A percentile compares a stretch with the other conserved stretches of the same genome.
These are phyloP conservation scores for Stercorarius parasiticus DNA, from an alignment of 2,113 vertebrate species.

Conservation along the genomic window DNA sequence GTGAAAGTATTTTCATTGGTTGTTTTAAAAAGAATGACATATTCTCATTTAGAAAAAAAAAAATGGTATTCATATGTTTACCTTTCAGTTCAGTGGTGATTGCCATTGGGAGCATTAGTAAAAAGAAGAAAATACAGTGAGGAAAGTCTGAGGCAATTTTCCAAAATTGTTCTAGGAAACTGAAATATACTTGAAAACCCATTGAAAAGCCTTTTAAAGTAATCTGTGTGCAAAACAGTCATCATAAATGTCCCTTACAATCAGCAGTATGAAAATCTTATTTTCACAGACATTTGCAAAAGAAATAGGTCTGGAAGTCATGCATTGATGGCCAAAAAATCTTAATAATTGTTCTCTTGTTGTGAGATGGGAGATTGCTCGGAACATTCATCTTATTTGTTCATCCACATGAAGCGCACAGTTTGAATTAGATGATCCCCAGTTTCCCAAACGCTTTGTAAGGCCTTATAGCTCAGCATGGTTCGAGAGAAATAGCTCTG, in stretches of 20 bases:
- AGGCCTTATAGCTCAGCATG: neutral
- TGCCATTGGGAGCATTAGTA: neutral
- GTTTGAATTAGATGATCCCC: neutral
- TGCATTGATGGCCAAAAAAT: neutral
- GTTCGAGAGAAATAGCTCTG: conserved; percentile 18
- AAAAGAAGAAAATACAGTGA: conserved; percentile 8
- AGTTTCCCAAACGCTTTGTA: neutral
- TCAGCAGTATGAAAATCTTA: neutral
- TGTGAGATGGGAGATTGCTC: neutral
- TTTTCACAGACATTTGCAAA: conserved; percentile 11
- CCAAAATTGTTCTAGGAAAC: neutral
- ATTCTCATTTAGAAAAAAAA: neutral
- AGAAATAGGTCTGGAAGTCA: neutral
- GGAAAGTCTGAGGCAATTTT: neutral
- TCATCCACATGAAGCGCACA: neutral
- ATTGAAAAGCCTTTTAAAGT: conserved; percentile 29
- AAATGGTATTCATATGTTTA: neutral
- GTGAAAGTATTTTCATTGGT: neutral
- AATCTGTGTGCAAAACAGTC: conserved; percentile 18
- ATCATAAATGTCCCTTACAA: conserved; percentile 10
- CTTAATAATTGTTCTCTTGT: neutral
- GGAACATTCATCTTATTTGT: neutral
- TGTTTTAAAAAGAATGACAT: neutral
- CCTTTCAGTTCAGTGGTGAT: neutral
- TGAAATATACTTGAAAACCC: neutral